These are phyloP conservation scores for Podocnemis expansa DNA, from an alignment of 2,113 vertebrate genomes.

Conservation along the genomic window DNA sequence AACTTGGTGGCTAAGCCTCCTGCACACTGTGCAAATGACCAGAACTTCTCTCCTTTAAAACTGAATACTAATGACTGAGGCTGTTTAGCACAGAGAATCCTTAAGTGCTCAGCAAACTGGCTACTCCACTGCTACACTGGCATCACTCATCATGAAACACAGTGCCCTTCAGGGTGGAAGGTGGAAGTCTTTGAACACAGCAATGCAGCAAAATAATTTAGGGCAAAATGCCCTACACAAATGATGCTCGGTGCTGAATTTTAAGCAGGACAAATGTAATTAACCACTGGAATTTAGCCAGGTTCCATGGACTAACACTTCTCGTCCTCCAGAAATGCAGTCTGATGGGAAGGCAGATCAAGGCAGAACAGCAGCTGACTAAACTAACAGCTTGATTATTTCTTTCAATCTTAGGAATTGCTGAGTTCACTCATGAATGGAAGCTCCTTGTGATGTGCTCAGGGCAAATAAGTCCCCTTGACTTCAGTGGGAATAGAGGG, in stretches of 20 bases:
- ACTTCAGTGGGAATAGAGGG: background rate
- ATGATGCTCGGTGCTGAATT: background rate
- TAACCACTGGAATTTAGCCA: background rate
- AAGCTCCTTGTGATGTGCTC: background rate
- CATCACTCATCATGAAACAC: background rate
- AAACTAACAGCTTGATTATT: background rate
- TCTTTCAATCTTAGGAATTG: background rate
- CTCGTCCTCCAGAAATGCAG: background rate
- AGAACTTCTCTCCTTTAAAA: background rate
- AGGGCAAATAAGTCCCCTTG: background rate
- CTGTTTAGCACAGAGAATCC: slow-evolving; percentile 6
- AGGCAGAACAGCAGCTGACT: background rate
- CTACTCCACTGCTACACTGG: slow-evolving; percentile 37
- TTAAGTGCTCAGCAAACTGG: slow-evolving; percentile 24
- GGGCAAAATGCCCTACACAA: background rate
- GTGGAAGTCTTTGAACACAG: background rate
- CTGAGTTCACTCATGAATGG: background rate
- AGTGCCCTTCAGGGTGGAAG: slow-evolving; percentile 11
- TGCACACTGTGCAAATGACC: background rate
- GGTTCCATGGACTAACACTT: background rate
- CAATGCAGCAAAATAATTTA: background rate
- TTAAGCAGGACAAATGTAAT: background rate
- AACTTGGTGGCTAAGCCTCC: background rate
- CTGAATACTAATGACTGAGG: background rate
- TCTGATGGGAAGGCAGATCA: background rate